These are phyloP conservation scores for Lethenteron camtschaticum DNA, from an alignment of 2,113 vertebrate genomes.

Conservation along the genomic window DNA sequence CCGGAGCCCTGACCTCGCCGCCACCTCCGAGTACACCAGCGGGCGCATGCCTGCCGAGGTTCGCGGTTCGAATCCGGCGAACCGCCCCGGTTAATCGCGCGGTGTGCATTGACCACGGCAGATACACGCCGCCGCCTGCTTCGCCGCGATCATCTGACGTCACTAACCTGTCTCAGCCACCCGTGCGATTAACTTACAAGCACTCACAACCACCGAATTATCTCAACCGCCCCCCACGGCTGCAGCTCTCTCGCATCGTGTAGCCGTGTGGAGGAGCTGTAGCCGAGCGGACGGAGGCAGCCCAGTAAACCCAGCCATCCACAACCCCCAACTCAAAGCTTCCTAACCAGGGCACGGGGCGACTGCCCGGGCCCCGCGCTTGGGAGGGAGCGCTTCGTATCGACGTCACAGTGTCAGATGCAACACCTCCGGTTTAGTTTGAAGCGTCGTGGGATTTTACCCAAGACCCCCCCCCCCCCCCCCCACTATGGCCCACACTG, in stretches of 20 bases:
- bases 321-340: too few relatives aligned
- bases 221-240: too few relatives aligned
- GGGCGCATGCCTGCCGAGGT: constrained; percentile 7
- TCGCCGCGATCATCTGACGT: not conserved
- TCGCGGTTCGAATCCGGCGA: not conserved
- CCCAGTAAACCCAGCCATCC: too few relatives aligned
- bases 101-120: not conserved
- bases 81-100: not conserved
- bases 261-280: too few relatives aligned
- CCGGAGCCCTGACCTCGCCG: not conserved
- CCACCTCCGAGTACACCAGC: constrained; percentile 7
- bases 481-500: not conserved
- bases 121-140: not conserved
- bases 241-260: too few relatives aligned
- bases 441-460: not conserved
- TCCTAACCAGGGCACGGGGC: too few relatives aligned
- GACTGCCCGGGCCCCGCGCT: too few relatives aligned
- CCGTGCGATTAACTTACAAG: not conserved
- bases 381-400: too few relatives aligned
- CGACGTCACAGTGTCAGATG: too few relatives aligned
- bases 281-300: too few relatives aligned
- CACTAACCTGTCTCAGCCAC: not conserved
- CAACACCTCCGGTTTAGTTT: too few relatives aligned
- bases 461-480: not conserved
- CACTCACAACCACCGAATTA: not conserved